These are phyloP conservation scores for Oryctolagus cuniculus DNA, from an alignment of 2,113 vertebrate species.

Conservation along the genomic window DNA sequence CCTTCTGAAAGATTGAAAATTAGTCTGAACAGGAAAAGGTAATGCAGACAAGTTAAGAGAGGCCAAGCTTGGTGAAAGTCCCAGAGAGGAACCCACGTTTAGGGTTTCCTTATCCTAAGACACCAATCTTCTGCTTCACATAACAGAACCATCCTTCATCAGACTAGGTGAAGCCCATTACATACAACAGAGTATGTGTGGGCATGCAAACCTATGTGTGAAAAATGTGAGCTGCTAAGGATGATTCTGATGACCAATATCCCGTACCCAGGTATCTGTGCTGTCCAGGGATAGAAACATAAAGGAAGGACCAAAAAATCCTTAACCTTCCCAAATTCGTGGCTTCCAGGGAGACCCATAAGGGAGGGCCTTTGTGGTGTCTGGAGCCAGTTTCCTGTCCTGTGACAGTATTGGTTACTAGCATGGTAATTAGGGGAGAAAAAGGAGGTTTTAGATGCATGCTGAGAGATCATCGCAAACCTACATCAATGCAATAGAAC, in stretches of 20 bases:
- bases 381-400: too few species aligned
- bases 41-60: not conserved
- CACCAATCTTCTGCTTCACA: not conserved
- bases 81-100: slow-evolving; percentile 21
- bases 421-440: slow-evolving; percentile 66
- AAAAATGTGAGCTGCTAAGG: not conserved
- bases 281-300: not conserved
- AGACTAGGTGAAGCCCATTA: not conserved
- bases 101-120: slow-evolving; percentile 35
- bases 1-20: slow-evolving; percentile 53
- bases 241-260: slow-evolving; percentile 26
- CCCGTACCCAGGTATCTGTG: slow-evolving; percentile 30
- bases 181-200: slow-evolving; percentile 18
- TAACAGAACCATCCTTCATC: slow-evolving; percentile 28
- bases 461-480: slow-evolving; percentile 71
- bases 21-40: slow-evolving; percentile 33
- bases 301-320: not conserved
- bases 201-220: not conserved
- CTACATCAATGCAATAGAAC: slow-evolving; percentile 89
- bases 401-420: too few species aligned
- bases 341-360: slow-evolving; percentile 48
- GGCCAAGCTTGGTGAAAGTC: not conserved
- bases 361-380: not conserved
- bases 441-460: slow-evolving; percentile 66
- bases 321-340: slow-evolving; percentile 31